phyloP scores from a whole-genome alignment of 2,113 vertebrate species.

The Syngnathus floridae region DNA sequence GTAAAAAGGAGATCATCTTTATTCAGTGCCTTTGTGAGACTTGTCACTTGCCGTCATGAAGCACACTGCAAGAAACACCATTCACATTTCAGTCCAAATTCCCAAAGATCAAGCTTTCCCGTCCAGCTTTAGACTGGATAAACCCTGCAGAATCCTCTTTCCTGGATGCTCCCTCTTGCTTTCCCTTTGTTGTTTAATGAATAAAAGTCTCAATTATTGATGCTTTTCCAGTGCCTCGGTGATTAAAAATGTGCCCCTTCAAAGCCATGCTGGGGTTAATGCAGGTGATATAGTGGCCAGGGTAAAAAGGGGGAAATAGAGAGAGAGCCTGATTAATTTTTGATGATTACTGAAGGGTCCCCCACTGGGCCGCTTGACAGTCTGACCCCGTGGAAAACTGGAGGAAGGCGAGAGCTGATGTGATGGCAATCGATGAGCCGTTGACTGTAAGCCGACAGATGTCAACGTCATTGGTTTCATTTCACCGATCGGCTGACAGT shows the following conservation, averaged over 20 bases:
- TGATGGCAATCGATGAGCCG: neutral
- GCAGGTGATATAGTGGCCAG: slow-evolving; percentile 37
- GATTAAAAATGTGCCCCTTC: slow-evolving; percentile 54
- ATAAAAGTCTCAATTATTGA: slow-evolving; percentile 67
- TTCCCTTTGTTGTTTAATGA: slow-evolving; percentile 61
- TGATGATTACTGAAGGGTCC: slow-evolving; percentile 40
- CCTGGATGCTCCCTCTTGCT: slow-evolving; percentile 32
- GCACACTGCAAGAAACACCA: slow-evolving; percentile 21
- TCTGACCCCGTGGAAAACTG: slow-evolving; percentile 13
- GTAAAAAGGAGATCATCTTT: slow-evolving; percentile 49
- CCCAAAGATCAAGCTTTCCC: slow-evolving; percentile 27
- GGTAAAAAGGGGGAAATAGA: slow-evolving; percentile 13
- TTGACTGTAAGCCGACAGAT: neutral
- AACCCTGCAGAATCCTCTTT: slow-evolving; percentile 31
- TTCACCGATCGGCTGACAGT: neutral
- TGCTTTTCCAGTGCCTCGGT: slow-evolving; percentile 52
- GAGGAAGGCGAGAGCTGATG: neutral
- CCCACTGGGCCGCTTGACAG: slow-evolving; percentile 1
- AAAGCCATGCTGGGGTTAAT: slow-evolving; percentile 51
- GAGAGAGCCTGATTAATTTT: slow-evolving; percentile 48
- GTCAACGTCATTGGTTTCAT: neutral
- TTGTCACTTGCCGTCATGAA: slow-evolving; percentile 39
- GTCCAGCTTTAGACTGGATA: slow-evolving; percentile 20
- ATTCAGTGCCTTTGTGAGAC: slow-evolving; percentile 46
- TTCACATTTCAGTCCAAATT: slow-evolving; percentile 34